Base-by-base conservation (phyloP, 2,113 vertebrate genomes). In the Ceyx margarethae region DNA sequence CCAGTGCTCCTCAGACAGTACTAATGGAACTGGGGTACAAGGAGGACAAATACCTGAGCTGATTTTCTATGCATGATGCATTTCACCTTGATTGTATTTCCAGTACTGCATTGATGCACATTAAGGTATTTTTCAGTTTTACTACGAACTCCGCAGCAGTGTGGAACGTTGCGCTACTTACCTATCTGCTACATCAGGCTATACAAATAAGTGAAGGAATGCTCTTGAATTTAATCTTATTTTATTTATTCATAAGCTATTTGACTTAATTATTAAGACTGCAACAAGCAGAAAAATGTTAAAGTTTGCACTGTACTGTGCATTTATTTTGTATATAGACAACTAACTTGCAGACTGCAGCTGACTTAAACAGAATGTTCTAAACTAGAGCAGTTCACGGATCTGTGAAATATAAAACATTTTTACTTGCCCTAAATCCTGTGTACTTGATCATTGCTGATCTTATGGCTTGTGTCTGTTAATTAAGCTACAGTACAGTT, bases 1-100 rank as follows among this genome's bases (percentile, higher is more conserved):
- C 97, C 99, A 99, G 97, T 99, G 99, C 88, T 99, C 99, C 48
- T 99, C 99, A 0, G 99, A 99, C 97, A 99, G 99, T 96, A 99
- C 99, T 86, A 99, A 99, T 3, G 99, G 99, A 37, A 99, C 99
- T 0, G 99, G 99, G 18, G 99, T 99, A n/a, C 99, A 99, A 97
- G 99, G 99, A 19, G 99, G 99, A 60, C 99, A 99, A 91, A 99
- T 99, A 96, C 99, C 99, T 0, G 99, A 99, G 97, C 99, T 99
- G 26, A 98, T 99, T 96, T 99, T 99, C 97, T 99, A 99, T 31
- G 98, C 98, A 83, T 99, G 96, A 99, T 79, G 91, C 61, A 53
- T 97, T 95, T 95, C 87, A 95, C 88, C 93, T 88, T 90, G 94
- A 96, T 79, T 93, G 95, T 97, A 95, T 96, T 96, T 97, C 95